These are phyloP conservation scores for Picus viridis DNA, from an alignment of 2,797 vertebrate genomes.

Conservation along the genomic window DNA sequence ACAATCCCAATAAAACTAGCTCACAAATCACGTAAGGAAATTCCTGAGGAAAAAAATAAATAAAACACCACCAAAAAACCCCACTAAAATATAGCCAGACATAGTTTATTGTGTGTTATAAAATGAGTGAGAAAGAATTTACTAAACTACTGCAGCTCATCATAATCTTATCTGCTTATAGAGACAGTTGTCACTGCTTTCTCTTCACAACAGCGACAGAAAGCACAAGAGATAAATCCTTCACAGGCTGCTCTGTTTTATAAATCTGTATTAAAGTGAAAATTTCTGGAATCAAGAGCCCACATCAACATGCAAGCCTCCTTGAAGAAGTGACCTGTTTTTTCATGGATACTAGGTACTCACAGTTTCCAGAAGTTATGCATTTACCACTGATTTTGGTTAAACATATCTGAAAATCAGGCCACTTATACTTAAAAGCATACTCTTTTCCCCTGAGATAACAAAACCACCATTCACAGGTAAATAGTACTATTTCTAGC, in stretches of 20 bases:
- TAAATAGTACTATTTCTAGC: neutral
- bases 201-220: neutral
- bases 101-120: slow-evolving; percentile 58
- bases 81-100: slow-evolving; percentile 31
- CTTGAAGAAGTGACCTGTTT: neutral
- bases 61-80: neutral
- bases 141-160: neutral
- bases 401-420: neutral
- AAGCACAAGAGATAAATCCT: neutral
- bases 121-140: slow-evolving; percentile 50
- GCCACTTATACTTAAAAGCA: neutral
- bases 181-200: neutral
- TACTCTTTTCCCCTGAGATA: neutral
- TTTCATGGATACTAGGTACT: neutral
- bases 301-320: neutral
- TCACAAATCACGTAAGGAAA: slow-evolving; percentile 22
- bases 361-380: neutral
- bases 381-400: neutral
- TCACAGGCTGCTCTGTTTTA: neutral
- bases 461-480: neutral
- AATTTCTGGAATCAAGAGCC: neutral
- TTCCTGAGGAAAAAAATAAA: neutral
- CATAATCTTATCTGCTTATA: slow-evolving; percentile 5
- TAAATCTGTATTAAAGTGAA: neutral
- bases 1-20: slow-evolving; percentile 55